Conservation (phyloP, 1,140 invertebrate species). For the Dreissena polymorpha region DNA sequence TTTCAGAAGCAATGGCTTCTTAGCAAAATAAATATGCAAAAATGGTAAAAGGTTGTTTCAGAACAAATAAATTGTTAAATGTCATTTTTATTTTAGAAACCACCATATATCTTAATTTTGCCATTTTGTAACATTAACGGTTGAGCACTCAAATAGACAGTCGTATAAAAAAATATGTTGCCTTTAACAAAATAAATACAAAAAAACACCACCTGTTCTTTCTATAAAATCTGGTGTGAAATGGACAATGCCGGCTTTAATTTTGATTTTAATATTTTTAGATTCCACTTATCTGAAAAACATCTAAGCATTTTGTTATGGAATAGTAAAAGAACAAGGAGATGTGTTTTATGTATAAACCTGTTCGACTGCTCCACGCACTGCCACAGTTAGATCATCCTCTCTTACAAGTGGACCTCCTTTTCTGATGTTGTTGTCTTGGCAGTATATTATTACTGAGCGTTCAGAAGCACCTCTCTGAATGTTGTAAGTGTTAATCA, state of each 20-base stretch:
- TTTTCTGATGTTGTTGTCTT: background rate
- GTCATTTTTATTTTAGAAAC: too few relatives aligned
- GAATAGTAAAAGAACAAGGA: background rate
- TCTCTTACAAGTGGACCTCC: background rate
- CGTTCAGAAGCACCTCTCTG: background rate
- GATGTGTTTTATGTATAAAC: background rate
- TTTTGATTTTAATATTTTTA: background rate
- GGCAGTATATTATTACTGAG: background rate
- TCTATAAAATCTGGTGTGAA: background rate
- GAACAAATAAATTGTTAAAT: too few relatives aligned
- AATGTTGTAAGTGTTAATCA: background rate
- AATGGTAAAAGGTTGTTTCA: too few relatives aligned
- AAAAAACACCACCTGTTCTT: background rate
- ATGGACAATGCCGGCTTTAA: background rate
- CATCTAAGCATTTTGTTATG: background rate
- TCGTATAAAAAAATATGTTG: too few relatives aligned
- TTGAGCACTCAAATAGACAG: too few relatives aligned
- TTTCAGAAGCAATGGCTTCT: too few relatives aligned
- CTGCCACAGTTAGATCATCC: background rate
- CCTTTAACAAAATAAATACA: background rate
- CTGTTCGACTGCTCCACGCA: background rate
- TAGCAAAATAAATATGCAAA: too few relatives aligned
- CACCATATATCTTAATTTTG: too few relatives aligned
- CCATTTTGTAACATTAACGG: too few relatives aligned
- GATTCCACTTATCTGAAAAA: too few relatives aligned